Evolutionary conservation across 2,888 invertebrate species (phyloP), one percentile per base, ranked within the genome.

Genomic region (Agelastica alni): DNA sequence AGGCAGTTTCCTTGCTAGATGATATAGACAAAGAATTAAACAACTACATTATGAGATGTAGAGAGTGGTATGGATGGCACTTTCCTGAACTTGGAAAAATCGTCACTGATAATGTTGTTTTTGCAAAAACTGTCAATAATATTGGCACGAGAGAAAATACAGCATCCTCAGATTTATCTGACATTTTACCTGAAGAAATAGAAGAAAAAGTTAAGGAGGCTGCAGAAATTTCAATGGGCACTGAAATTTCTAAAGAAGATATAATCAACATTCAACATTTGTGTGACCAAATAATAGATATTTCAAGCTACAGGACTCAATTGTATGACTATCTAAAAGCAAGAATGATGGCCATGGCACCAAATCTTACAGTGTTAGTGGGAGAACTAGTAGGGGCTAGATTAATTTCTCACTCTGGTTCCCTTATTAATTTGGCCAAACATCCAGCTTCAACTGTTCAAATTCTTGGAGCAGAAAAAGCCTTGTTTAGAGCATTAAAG

Each of bases 31-130:
- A 99, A 72, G 98, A 99, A 78, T 78, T 99, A 20, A 99, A 99
- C 76, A 99, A 99, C 76, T 99, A 99, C 70, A 85, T 95, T 37
- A 99, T 99, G 99, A 84, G 98, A 62, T 86, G 88, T 53, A 82
- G 93, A 42, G 95, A 96, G 77, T 93, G 92, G 93, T 98, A 99
- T 70, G 98, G 98, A 0, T 99, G 99, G 99, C 99, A 99, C 78
- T 99, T 99, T 76, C 99, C 99, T 0, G 99, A 99, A 78, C 80
- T 99, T 1, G 91, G 94, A n/a, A 99, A 97, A 76, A 88, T 98
- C 63, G 82, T 99, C 20, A 87, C 91, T 0, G 99, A 99, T 75
- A 97, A 97, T 74, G 82, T 91, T 37, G 86, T 91, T 0, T 99
- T 90, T 77, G 91, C 97, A 0, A 95, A 89, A 78, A 84, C 87